Conservation (phyloP, 2,797 vertebrate species). For the Apogon talboti region DNA sequence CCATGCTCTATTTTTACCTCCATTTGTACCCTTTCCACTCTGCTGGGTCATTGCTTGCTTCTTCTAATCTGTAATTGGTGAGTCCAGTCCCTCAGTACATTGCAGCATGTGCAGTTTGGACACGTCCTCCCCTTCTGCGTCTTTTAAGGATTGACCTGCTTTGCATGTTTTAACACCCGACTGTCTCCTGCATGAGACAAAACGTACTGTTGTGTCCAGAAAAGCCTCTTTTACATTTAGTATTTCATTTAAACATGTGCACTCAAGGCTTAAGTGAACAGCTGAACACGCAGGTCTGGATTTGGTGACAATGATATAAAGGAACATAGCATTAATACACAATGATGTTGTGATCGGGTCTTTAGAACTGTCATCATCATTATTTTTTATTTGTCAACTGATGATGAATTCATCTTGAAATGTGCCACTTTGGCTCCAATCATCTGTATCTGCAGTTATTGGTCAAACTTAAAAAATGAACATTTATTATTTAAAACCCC, state of each 20-base stretch:
- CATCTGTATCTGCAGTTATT: no score
- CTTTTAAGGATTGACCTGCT: constrained; percentile 13
- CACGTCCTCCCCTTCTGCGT: constrained; percentile 18
- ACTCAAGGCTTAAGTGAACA: constrained; percentile 35
- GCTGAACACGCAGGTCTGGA: not conserved
- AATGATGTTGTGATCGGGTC: no score
- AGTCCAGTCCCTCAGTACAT: constrained; percentile 82
- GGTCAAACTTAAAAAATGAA: no score
- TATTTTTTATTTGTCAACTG: no score
- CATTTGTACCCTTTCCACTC: constrained; percentile 47
- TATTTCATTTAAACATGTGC: constrained; percentile 29
- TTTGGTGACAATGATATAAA: no score
- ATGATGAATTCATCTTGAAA: no score
- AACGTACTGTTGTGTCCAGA: constrained; percentile 8
- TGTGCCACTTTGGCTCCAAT: no score
- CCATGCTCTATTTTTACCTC: constrained; percentile 24
- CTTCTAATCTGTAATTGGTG: constrained; percentile 96
- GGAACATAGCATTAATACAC: no score
- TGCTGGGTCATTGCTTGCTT: constrained; percentile 93
- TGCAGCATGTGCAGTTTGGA: constrained; percentile 73
- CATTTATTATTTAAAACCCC: no score
- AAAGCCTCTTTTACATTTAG: constrained; percentile 4
- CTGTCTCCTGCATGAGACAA: constrained; percentile 67
- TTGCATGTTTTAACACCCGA: constrained; percentile 61
- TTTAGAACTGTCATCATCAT: no score